Conservation (phyloP, 2,797 vertebrate genomes). For the Falco novaeseelandiae region DNA sequence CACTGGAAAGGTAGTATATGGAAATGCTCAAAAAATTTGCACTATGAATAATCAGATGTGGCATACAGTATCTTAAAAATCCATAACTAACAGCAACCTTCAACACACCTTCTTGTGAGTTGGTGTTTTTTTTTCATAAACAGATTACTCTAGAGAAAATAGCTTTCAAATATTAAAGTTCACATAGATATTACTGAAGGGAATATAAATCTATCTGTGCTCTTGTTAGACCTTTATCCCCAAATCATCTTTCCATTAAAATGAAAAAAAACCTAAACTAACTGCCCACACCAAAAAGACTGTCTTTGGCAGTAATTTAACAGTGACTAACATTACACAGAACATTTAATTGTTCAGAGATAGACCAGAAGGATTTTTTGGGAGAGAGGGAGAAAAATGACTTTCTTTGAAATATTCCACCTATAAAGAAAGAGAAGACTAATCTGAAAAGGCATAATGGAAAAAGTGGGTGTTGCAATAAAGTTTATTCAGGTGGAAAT, state of each 20-base stretch:
- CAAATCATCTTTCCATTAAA: not conserved
- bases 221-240: not conserved
- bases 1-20: not conserved
- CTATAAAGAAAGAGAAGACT: not conserved
- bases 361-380: not conserved
- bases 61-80: not conserved
- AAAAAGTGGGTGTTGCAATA: not conserved
- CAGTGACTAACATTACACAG: not conserved
- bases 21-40: not conserved
- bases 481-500: slow-evolving; percentile 31
- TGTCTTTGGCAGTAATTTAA: not conserved
- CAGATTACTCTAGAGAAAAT: not conserved
- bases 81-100: not conserved
- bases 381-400: not conserved
- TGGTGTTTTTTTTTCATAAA: not conserved
- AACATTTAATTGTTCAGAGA: not conserved
- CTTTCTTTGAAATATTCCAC: not conserved
- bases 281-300: not conserved
- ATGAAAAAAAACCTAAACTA: not conserved
- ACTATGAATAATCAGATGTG: not conserved
- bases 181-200: not conserved
- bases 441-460: not conserved
- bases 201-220: not conserved
- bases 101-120: not conserved
- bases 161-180: slow-evolving; percentile 14